Conservation (phyloP, 1,140 invertebrate species). For the Cydia pomonella region DNA sequence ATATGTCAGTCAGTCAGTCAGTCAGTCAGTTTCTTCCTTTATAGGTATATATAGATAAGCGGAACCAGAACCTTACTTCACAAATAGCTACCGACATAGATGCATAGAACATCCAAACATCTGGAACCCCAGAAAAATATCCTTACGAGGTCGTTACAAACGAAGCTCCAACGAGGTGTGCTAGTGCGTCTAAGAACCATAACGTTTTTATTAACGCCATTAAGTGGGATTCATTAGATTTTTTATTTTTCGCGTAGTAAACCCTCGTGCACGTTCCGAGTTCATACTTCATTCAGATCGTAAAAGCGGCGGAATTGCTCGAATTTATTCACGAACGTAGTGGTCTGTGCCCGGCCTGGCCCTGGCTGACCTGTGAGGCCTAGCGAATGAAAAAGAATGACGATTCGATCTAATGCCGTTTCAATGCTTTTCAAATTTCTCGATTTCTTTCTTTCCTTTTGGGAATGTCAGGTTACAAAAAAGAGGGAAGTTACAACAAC, state of each 20-base stretch:
- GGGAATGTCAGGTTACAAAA: background rate
- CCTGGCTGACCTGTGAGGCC: constrained; percentile 4
- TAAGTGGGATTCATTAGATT: constrained; percentile 53
- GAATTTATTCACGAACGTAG: constrained; percentile 48
- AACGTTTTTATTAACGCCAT: constrained; percentile 53
- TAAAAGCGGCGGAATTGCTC: constrained; percentile 48
- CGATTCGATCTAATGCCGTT: background rate
- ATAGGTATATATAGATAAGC: too few relatives aligned
- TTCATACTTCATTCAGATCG: constrained; percentile 53
- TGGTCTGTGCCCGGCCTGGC: constrained; percentile 31
- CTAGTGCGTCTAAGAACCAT: constrained; percentile 41
- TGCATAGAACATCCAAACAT: too few relatives aligned
- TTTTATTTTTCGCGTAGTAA: constrained; percentile 54
- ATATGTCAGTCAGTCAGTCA: too few relatives aligned
- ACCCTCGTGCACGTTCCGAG: constrained; percentile 44
- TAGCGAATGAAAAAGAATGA: constrained; percentile 14
- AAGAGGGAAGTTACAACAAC: too few relatives aligned
- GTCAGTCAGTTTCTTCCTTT: too few relatives aligned
- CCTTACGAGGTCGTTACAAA: background rate
- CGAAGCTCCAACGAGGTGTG: constrained; percentile 11
- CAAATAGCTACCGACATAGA: too few relatives aligned
- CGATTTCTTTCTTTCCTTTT: background rate
- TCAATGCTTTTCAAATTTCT: background rate
- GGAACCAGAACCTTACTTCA: too few relatives aligned
- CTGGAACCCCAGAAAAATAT: too few relatives aligned